phyloP scores from a whole-genome alignment of 2,113 vertebrate genomes.

The Gymnobelideus leadbeateri region DNA sequence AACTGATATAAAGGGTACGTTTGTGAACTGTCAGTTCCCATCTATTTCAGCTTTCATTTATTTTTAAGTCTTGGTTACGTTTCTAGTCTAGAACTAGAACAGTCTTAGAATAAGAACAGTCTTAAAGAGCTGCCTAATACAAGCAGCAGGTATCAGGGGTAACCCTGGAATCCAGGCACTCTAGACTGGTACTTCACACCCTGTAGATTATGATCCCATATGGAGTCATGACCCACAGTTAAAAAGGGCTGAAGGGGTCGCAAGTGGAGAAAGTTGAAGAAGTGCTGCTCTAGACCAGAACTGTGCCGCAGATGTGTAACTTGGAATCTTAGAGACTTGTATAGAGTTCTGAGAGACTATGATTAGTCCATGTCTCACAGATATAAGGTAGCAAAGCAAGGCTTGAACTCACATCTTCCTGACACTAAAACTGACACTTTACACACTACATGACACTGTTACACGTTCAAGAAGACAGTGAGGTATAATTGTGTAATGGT shows the following conservation, averaged over 20 bases:
- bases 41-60: constrained; percentile 23
- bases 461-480: background rate
- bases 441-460: background rate
- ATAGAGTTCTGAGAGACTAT: background rate
- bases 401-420: background rate
- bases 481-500: background rate
- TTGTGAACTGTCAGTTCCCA: constrained; percentile 36
- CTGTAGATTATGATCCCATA: too few relatives aligned
- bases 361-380: too few relatives aligned
- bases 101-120: too few relatives aligned
- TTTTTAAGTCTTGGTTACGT: constrained; percentile 25
- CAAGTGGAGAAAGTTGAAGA: too few relatives aligned
- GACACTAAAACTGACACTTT: background rate
- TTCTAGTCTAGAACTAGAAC: background rate
- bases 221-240: too few relatives aligned
- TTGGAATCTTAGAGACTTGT: background rate
- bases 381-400: too few relatives aligned
- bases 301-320: background rate
- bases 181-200: background rate
- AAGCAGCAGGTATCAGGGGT: background rate
- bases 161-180: background rate
- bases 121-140: background rate
- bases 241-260: too few relatives aligned
- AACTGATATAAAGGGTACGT: background rate
- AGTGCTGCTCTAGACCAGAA: background rate